A percentile compares a stretch with the other conserved stretches of the same genome.
Evolutionary conservation across 30 jellyfish, hydroid and myxozoan genomes (phyloP).

Genomic region (Morbakka virulenta): DNA sequence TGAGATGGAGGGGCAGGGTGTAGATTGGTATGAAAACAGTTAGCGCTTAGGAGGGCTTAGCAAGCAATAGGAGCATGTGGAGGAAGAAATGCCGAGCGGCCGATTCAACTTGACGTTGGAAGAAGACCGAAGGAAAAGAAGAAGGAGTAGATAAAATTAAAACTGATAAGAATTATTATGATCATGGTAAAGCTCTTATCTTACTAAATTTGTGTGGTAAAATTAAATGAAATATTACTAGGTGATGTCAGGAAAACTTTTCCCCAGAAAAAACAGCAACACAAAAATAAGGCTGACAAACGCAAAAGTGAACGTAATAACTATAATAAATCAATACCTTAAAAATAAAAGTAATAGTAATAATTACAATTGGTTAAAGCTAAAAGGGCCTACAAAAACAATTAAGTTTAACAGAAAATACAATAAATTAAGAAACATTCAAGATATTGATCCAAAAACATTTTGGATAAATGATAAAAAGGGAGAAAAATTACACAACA

Average conservation of each 20-base stretch:
- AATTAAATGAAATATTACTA: not conserved
- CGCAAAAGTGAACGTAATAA: not conserved
- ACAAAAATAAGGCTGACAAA: not conserved
- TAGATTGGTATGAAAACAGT: too few relatives aligned
- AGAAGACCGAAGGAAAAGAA: too few relatives aligned
- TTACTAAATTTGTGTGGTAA: too few relatives aligned
- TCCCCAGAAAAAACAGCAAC: not conserved
- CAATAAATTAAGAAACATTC: slow-evolving; percentile 10
- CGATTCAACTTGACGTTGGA: too few relatives aligned
- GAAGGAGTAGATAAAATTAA: not conserved
- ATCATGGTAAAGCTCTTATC: too few relatives aligned
- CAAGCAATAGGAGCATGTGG: not conserved
- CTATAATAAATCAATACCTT: not conserved
- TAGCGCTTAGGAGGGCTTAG: too few relatives aligned
- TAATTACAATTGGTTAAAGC: too few relatives aligned
- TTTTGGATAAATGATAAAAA: slow-evolving; percentile 1
- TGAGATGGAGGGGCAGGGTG: too few relatives aligned
- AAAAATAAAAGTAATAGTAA: not conserved
- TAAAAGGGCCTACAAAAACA: too few relatives aligned
- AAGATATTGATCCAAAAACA: not conserved
- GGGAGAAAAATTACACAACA: too few relatives aligned
- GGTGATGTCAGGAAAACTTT: not conserved
- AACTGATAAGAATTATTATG: not conserved
- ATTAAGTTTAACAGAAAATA: not conserved
- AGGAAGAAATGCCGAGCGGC: too few relatives aligned